phyloP scores from a whole-genome alignment of 2,888 invertebrate species.

The Eilema griseolum region DNA sequence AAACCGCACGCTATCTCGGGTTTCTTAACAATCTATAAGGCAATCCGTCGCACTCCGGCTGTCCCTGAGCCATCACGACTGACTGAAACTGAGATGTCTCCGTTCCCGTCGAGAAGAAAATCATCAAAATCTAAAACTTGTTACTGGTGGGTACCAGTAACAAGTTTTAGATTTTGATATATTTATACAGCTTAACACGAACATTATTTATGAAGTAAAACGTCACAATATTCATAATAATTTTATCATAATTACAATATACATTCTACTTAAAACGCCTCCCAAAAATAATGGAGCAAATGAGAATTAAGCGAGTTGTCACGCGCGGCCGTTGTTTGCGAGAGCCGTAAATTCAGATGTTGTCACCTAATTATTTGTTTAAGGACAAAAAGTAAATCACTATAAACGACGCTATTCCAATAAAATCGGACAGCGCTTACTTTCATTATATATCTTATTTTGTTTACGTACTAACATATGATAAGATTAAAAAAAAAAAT shows the following conservation, averaged over 20 bases:
- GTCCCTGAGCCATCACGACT: too few species aligned
- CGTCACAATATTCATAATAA: background rate
- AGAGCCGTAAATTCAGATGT: constrained; percentile 8
- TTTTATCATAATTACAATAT: background rate
- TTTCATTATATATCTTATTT: background rate
- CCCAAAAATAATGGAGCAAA: background rate
- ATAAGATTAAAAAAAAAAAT: background rate
- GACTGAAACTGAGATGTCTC: too few species aligned
- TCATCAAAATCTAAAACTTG: too few species aligned
- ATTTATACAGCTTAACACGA: too few species aligned
- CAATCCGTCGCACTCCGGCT: too few species aligned
- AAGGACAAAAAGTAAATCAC: background rate
- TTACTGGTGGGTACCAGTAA: too few species aligned
- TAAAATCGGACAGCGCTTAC: background rate
- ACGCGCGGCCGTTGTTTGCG: constrained; percentile 3
- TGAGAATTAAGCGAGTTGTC: constrained; percentile 9
- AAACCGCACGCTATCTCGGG: too few species aligned
- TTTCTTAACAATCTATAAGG: too few species aligned
- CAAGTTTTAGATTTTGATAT: background rate
- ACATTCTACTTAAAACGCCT: background rate
- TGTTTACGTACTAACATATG: background rate
- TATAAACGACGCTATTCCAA: background rate
- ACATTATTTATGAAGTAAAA: background rate
- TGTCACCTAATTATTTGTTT: background rate
- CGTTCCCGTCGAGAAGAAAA: too few species aligned